Conservation (phyloP, 2,113 vertebrate genomes). For the Vanacampus margaritifer region DNA sequence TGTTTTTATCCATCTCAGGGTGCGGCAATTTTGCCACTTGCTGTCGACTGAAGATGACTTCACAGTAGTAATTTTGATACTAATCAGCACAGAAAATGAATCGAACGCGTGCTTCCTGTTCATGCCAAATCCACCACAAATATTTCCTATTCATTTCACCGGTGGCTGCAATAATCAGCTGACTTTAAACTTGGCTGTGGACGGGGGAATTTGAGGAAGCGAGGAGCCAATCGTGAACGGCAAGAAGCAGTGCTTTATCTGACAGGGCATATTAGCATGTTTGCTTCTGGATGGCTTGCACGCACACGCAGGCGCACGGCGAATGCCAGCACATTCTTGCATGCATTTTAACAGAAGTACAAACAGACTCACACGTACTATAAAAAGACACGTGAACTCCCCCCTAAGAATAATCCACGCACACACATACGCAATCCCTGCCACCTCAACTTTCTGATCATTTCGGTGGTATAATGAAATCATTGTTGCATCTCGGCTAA, state of each 20-base stretch:
- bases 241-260: conserved; percentile 18
- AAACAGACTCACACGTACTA: conserved; percentile 8
- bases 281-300: neutral
- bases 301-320: neutral
- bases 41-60: no score
- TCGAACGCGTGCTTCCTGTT: conserved; percentile 10
- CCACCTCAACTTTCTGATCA: conserved; percentile 38
- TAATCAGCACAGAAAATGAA: neutral
- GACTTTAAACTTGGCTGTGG: conserved; percentile 16
- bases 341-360: conserved; percentile 6
- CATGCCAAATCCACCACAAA: neutral
- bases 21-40: no score
- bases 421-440: conserved; percentile 8
- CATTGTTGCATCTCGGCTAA: conserved; percentile 58
- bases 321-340: conserved; percentile 14
- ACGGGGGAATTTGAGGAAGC: neutral
- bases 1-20: no score
- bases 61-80: neutral
- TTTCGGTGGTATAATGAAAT: conserved; percentile 59
- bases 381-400: neutral
- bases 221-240: conserved; percentile 1
- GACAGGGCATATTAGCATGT: conserved; percentile 24
- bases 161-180: conserved; percentile 14
- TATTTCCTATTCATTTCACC: conserved; percentile 3
- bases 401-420: conserved; percentile 1